Conservation (phyloP, 2,797 vertebrate species). For the Megalops cyprinoides region DNA sequence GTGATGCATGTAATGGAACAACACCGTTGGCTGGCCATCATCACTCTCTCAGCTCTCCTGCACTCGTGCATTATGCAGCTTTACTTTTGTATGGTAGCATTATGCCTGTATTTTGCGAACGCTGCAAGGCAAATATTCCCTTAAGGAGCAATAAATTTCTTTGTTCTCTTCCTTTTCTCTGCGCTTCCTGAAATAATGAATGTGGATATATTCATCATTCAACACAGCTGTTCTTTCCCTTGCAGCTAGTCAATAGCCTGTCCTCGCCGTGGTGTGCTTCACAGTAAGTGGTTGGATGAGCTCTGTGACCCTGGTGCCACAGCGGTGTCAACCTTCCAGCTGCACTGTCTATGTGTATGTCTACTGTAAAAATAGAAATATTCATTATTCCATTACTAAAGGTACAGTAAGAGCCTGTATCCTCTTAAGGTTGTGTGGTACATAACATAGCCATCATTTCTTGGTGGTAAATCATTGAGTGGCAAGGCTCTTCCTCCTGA, state of each 20-base stretch:
- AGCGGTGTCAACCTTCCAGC: too few relatives aligned
- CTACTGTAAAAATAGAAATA: too few relatives aligned
- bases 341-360: too few relatives aligned
- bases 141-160: neutral
- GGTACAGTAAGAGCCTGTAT: too few relatives aligned
- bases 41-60: neutral
- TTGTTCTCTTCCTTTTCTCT: neutral
- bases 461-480: too few relatives aligned
- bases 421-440: too few relatives aligned
- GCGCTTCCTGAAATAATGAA: neutral
- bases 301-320: too few relatives aligned
- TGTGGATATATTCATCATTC: neutral
- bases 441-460: too few relatives aligned
- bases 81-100: neutral
- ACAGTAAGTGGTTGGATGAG: neutral
- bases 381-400: too few relatives aligned
- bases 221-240: neutral
- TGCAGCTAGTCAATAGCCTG: neutral
- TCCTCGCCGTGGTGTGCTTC: neutral
- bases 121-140: neutral
- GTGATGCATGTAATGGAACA: too few relatives aligned
- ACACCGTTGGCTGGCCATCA: neutral
- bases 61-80: slow-evolving; percentile 12
- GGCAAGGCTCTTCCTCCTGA: too few relatives aligned
- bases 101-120: neutral